A percentile compares a stretch with the other conserved stretches of the same genome.
These are phyloP conservation scores for Atrichornis clamosus DNA, from an alignment of 2,113 vertebrate genomes.

Conservation along the genomic window DNA sequence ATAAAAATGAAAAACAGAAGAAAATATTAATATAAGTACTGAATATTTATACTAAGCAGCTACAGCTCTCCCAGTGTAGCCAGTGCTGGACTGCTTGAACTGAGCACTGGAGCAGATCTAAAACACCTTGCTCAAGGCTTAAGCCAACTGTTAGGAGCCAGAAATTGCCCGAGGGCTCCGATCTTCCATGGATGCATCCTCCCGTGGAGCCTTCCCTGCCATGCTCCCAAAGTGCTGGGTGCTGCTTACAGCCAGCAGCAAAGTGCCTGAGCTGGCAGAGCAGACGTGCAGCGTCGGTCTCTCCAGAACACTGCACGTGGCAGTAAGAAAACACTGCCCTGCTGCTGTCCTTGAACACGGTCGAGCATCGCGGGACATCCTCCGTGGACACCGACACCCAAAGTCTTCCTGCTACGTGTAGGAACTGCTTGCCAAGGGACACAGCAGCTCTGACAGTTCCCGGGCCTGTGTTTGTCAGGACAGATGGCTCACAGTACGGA, in stretches of 20 bases:
- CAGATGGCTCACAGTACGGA: not conserved
- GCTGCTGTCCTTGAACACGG: not conserved
- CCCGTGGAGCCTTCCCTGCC: not conserved
- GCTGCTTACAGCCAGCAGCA: not conserved
- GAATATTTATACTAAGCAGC: not conserved
- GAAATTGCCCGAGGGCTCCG: not conserved
- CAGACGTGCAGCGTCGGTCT: accelerated
- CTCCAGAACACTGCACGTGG: accelerated
- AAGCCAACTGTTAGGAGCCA: not conserved
- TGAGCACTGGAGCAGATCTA: not conserved
- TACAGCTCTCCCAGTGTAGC: not conserved
- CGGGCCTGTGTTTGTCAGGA: not conserved
- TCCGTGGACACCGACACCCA: accelerated
- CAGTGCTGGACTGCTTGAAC: not conserved
- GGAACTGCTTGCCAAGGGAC: not conserved
- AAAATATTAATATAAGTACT: conserved; percentile 13
- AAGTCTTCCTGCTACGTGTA: not conserved
- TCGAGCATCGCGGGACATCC: not conserved
- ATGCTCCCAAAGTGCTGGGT: not conserved
- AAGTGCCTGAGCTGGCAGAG: not conserved
- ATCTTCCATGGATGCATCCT: not conserved
- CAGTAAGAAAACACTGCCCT: not conserved
- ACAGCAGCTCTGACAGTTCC: not conserved
- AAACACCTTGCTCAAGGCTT: not conserved
- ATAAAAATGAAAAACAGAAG: conserved; percentile 3